Conservation (phyloP, 2,113 vertebrate species). For the Danio rerio region GRCz12tu NC_133185.1:2731501-2732000, state of each 20-base stretch:
- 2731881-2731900: constrained; percentile 90
- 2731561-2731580: too few relatives aligned
- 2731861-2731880: constrained; percentile 89
- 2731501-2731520: too few relatives aligned
- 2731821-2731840: constrained; percentile 90
- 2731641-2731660: too few relatives aligned
- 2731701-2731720: neutral
- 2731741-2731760: constrained; percentile 25
- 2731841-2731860: constrained; percentile 92
- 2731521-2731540: too few relatives aligned
- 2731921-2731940: neutral
- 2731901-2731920: constrained; percentile 86
- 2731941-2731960: neutral
- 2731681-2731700: constrained; percentile 10
- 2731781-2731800: constrained; percentile 43
- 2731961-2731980: constrained; percentile 27
- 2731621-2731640: too few relatives aligned
- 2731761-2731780: neutral
- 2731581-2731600: too few relatives aligned
- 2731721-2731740: neutral
- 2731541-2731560: too few relatives aligned
- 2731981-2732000: constrained; percentile 5
- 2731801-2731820: constrained; percentile 93
- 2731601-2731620: too few relatives aligned
- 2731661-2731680: neutral